Percentiles rank a stretch among this genome's conserved stretches.
Evolutionary conservation across 92 coral and sea anemone genomes (phyloP).

Genomic region (Bergia sp.): DNA sequence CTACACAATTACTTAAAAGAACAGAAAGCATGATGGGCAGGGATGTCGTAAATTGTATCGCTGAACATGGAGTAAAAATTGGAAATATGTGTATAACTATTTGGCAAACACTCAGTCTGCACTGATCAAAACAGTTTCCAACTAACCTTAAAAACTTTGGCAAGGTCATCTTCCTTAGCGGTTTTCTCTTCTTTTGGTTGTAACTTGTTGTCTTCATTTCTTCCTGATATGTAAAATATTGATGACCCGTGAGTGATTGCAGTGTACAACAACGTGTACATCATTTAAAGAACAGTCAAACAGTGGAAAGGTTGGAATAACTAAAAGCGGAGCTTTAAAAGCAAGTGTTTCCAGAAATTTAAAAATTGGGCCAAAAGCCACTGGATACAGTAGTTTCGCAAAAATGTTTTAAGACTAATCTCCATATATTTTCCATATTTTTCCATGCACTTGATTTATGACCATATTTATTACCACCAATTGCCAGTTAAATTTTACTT

Average conservation of each 20-base stretch:
- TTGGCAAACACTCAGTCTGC: not conserved
- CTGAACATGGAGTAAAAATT: no score
- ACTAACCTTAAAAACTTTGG: constrained; percentile 41
- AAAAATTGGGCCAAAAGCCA: not conserved
- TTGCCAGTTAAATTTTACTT: no score
- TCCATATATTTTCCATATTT: not conserved
- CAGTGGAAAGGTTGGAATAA: not conserved
- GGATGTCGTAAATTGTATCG: not conserved
- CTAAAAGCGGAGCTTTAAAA: not conserved
- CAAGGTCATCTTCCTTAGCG: constrained; percentile 4
- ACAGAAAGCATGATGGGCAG: not conserved
- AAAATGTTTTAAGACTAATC: not conserved
- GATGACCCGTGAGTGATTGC: not conserved
- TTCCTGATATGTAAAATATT: not conserved
- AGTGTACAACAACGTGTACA: no score
- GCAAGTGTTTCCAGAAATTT: not conserved
- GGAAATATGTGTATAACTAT: not conserved
- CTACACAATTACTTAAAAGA: not conserved
- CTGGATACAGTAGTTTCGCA: not conserved
- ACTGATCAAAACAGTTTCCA: not conserved
- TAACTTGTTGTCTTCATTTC: not conserved
- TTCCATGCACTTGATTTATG: not conserved
- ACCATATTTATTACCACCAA: not conserved
- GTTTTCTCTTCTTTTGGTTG: constrained; percentile 25
- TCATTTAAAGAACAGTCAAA: not conserved